Evolutionary conservation across 2,797 vertebrate genomes (phyloP), one percentile per base, ranked within the genome.

Genomic region (Phataginus tricuspis): DNA sequence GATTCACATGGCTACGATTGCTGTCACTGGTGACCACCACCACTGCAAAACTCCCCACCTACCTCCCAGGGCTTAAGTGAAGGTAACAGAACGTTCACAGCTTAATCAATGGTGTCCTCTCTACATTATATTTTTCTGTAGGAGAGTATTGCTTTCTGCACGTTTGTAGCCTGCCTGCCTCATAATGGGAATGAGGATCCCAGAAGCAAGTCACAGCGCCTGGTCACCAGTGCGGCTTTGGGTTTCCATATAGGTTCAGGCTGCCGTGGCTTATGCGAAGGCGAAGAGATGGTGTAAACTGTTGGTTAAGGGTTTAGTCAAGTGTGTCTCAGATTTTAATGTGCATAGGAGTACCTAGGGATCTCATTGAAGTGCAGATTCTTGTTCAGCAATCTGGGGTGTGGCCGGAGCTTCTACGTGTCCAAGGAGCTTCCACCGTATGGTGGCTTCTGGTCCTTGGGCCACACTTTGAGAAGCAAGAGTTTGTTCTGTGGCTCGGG

Each of bases 271-370:
- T 97, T 82, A 61, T 68, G 94, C 86, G 61, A 85, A 55, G 84
- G 91, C 21, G 59, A 51, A 92, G 94, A 97, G 93, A 96, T 97
- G 94, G 96, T 10, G 2, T 49, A 11, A 61, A 75, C 42, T 7
- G 0, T 8, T 21, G 59, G 61, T 7, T 31, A 37, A 66, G 68
- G 29, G 42, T 51, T 85, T 31, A 31, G n/a, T 59, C 21, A 1
- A 45, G n/a, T n/a, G 42, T 13, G 1, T 42, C 61, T 72, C 71
- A 86, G 7, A 37, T 79, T 13, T 71, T 25, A n/a, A 16, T 7
- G 1, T 59, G n/a, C 16, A 0, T 4, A 0, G 61, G 27, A 34
- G 9, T 69, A 31, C 12, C 27, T 4, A 29, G 79, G 45, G 4
- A 15, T 2, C 68, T 68, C 75, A 45, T 45, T 51, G 27, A 75